Evolutionary conservation across 2,888 invertebrate genomes (phyloP), one percentile per base, ranked within the genome.

Genomic region (Drosophila barbarae): DNA sequence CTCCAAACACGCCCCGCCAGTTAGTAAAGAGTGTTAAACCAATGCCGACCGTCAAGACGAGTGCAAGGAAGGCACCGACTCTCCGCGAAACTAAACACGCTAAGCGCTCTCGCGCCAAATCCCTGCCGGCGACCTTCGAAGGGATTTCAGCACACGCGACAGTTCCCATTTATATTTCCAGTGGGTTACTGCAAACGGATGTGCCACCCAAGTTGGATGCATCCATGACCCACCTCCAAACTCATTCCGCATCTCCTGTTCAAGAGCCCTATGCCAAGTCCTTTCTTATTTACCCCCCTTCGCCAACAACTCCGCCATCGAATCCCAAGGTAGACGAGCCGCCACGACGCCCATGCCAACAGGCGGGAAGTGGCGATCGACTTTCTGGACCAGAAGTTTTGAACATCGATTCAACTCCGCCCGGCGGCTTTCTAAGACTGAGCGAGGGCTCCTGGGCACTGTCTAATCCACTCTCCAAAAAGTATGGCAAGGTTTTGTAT

Each of bases 391-490:
- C 1, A 0, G 44, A 7, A 8, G 12, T 51, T n/a, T 26, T 28
- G 4, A 39, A 47, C n/a, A 46, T 64, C 7, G 42, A 47, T 1
- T 6, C 28, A 15, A 46, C 63, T 13, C 79, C 68, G 30, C 61
- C 69, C 0, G 77, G 65, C 30, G 66, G 71, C 8, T 53, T 88
- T 13, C 34, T 73, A n/a, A 76, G 78, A 23, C 72, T 88, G 9
- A 77, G 75, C 26, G 46, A 66, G 8, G 73, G 75, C 0, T 47
- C 73, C 12, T 47, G 72, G 21, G 41, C 67, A 39, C 72, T 87
- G 49, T 73, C 67, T 3, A 89, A 89, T 82, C 89, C 89, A 18
- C 75, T 89, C 35, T 77, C 86, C 41, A 47, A 73, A 8, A 84
- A 84, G 47, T 59, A 87, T 54, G 89, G 89, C 35, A 67, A 54